Base-by-base conservation (phyloP, 2,888 invertebrate genomes). In the Epirrhoe alternata region DNA sequence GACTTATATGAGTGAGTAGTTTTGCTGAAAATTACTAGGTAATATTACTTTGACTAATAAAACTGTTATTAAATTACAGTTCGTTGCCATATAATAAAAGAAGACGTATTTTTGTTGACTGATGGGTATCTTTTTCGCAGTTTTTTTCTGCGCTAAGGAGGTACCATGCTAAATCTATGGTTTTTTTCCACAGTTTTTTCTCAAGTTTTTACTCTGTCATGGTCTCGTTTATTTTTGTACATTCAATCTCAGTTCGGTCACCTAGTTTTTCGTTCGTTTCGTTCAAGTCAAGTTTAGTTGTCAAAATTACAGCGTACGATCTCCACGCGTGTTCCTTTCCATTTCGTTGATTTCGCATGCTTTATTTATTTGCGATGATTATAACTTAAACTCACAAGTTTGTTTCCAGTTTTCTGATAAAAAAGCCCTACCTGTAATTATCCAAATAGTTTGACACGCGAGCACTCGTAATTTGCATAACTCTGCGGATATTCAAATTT, bases 381-480 rank as follows among this genome's bases (percentile, higher is more conserved):
- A n/a, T 71, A 56, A 71, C 69, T 57, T 67, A 71, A 66, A 69
- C 69, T 42, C 7, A 31, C 4, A 38, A 35, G 14, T 10, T 38
- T 63, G 10, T 42, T 42, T 12, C 5, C 35, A 5, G 31, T 16
- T 64, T 45, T 16, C 14, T 33, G 5, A 31, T 42, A 16, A 30
- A 12, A 45, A 45, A 53, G 1, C 8, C 8, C 31, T 12, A 45
- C 30, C n/a, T 31, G 8, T n/a, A 38, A 10, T 45, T 53, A 30
- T 7, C 4, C n/a, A 38, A 55, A 38, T 24, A 56, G 3, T 49
- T 16, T 54, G 12, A 31, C 7, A 45, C 42, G 17, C 35, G 31
- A 33, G 47, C 55, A 38, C 35, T 42, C 7, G 33, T 64, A 60
- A 64, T 61, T 55, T 49, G 35, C 49, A 16, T 51, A 64, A 42